Evolutionary conservation across 2,113 vertebrate species (phyloP).

Genomic region (Columba janthina): DNA sequence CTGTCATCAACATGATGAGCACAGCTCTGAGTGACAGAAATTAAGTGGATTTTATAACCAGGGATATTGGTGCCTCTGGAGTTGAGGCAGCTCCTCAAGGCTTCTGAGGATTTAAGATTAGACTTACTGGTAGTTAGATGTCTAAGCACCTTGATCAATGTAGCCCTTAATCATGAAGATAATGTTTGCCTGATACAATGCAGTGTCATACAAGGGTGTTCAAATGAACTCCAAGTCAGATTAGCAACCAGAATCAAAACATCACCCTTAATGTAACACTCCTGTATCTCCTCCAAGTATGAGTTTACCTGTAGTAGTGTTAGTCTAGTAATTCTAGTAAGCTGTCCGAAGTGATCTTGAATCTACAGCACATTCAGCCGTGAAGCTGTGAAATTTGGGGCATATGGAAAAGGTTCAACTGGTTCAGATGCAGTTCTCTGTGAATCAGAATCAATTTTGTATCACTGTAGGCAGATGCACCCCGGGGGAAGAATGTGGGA

Average conservation of each 20-base stretch:
- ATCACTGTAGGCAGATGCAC: neutral
- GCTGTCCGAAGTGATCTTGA: neutral
- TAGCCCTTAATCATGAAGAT: neutral
- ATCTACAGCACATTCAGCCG: neutral
- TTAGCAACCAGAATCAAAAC: neutral
- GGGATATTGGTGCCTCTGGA: neutral
- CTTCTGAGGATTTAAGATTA: neutral
- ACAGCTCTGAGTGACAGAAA: neutral
- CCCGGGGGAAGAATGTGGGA: neutral
- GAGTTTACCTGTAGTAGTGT: neutral
- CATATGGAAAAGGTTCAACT: neutral
- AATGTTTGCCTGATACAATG: neutral
- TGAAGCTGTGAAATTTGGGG: neutral
- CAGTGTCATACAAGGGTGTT: neutral
- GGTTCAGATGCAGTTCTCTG: neutral
- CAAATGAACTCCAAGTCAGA: neutral
- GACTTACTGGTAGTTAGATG: neutral
- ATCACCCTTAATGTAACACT: neutral
- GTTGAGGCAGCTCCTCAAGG: neutral
- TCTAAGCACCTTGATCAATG: neutral
- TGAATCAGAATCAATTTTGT: neutral
- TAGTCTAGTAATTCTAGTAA: neutral
- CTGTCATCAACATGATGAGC: neutral
- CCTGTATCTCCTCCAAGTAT: neutral
- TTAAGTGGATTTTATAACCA: neutral